Conservation (phyloP, 2,888 invertebrate genomes). For the Drosophila fulvimacula region DNA sequence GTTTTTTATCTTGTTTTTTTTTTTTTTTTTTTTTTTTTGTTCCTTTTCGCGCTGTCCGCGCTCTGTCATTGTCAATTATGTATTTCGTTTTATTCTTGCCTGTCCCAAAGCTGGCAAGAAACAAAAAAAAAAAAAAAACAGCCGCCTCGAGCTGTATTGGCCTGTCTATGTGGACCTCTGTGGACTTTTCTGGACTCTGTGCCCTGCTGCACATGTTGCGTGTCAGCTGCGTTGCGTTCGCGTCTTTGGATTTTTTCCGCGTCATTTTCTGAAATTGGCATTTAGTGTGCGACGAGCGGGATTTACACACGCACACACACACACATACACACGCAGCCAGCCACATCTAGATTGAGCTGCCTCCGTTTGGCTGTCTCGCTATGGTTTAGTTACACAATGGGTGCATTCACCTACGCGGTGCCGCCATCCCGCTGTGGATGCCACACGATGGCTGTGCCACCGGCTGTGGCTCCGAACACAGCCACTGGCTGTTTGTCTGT, state of each 20-base stretch:
- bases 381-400: constrained; percentile 82
- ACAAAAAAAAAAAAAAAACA: constrained; percentile 30
- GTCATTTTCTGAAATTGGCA: constrained; percentile 80
- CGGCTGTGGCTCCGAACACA: constrained; percentile 38
- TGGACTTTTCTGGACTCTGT: neutral
- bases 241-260: constrained; percentile 65
- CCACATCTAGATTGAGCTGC: constrained; percentile 56
- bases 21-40: constrained; percentile 1
- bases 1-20: constrained; percentile 28
- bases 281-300: constrained; percentile 78
- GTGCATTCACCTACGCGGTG: constrained; percentile 83
- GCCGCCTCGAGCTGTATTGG: constrained; percentile 52
- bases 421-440: constrained; percentile 63
- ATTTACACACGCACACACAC: constrained; percentile 65
- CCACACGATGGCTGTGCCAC: constrained; percentile 52
- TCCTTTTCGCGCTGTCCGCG: constrained; percentile 51
- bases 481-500: constrained; percentile 46
- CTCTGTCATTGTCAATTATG: constrained; percentile 77
- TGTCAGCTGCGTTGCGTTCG: constrained; percentile 56
- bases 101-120: constrained; percentile 8
- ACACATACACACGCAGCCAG: constrained; percentile 24
- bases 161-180: constrained; percentile 15
- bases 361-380: constrained; percentile 64
- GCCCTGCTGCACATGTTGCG: constrained; percentile 60
- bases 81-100: constrained; percentile 4